These are phyloP conservation scores for Siphamia tubifer DNA, from an alignment of 2,113 vertebrate genomes.

Conservation along the genomic window DNA sequence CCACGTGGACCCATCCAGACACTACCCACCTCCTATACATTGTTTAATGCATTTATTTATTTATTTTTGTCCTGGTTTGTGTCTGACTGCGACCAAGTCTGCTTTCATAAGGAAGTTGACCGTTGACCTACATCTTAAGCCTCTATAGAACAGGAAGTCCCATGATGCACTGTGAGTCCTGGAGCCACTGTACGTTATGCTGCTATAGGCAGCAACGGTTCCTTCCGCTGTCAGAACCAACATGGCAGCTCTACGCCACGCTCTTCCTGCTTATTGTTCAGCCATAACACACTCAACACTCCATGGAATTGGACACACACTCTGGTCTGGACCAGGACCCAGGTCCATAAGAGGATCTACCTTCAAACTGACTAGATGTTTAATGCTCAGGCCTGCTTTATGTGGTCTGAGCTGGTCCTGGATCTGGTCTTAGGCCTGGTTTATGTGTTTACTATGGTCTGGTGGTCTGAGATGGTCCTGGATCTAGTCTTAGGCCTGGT, in stretches of 20 bases:
- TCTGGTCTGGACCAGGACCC: no score
- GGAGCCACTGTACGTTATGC: constrained; percentile 9
- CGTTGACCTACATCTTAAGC: constrained; percentile 66
- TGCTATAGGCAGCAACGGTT: constrained; percentile 8
- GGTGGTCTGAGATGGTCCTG: no score
- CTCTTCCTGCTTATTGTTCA: constrained; percentile 50
- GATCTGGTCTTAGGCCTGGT: no score
- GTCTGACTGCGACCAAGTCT: neutral
- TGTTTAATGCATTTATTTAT: no score
- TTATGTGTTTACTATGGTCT: no score
- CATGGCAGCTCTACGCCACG: constrained; percentile 13
- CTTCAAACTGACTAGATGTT: neutral
- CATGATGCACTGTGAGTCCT: constrained; percentile 27
- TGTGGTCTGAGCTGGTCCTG: no score
- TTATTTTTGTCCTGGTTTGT: no score
- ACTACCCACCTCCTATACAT: no score
- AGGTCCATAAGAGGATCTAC: no score
- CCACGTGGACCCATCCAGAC: no score
- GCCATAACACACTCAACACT: neutral
- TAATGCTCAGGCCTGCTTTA: neutral
- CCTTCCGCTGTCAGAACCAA: constrained; percentile 8
- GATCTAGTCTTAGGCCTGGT: no score
- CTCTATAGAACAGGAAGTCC: constrained; percentile 59
- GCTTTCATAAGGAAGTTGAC: constrained; percentile 58
- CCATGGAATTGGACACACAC: no score